Conservation (phyloP, 2,797 vertebrate genomes). For the Microctenopoma stevenorrisi region DNA sequence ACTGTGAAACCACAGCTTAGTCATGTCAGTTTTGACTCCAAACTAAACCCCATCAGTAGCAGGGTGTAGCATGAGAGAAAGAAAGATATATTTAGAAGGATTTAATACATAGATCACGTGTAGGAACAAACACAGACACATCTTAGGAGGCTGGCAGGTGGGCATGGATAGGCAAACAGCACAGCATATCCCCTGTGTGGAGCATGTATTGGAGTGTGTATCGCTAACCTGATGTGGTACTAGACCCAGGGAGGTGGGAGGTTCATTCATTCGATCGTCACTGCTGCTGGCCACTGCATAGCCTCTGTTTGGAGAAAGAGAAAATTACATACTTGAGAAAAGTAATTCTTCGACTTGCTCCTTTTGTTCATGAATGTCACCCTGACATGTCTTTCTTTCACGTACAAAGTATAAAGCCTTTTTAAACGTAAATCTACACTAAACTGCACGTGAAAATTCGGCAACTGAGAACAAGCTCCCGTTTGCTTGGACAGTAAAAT, state of each 20-base stretch:
- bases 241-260: conserved; percentile 96
- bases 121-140: too few relatives aligned
- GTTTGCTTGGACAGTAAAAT: conserved; percentile 1
- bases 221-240: conserved; percentile 95
- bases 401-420: not conserved
- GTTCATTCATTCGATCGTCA: conserved; percentile 98
- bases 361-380: not conserved
- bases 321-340: not conserved
- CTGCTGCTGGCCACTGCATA: conserved; percentile 97
- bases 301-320: conserved; percentile 81
- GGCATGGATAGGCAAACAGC: not conserved
- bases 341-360: not conserved
- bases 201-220: conserved; percentile 4
- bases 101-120: not conserved
- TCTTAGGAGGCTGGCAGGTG: not conserved
- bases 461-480: not conserved
- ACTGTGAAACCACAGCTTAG: not conserved
- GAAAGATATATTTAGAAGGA: not conserved
- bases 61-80: not conserved
- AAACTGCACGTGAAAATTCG: not conserved
- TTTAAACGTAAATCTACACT: not conserved
- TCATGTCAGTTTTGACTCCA: too few relatives aligned
- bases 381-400: not conserved
- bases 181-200: not conserved
- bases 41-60: not conserved